Base-by-base conservation (phyloP, 2,888 invertebrate genomes). In the Phyllotreta striolata region DNA sequence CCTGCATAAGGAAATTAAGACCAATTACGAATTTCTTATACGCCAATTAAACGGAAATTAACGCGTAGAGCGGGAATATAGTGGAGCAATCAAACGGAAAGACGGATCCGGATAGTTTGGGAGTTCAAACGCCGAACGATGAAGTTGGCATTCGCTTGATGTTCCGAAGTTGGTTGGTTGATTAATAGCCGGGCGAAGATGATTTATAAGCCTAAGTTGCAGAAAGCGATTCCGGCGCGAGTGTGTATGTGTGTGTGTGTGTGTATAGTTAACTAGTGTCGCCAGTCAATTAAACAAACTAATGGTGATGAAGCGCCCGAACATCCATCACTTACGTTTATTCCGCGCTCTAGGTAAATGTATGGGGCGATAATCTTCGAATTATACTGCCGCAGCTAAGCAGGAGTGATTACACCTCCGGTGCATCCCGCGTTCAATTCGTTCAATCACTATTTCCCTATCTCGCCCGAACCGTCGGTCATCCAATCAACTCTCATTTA, bases 301-400 rank as follows among this genome's bases (percentile, higher is more conserved):
- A 60, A 60, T 60, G 60, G 60, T 60, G 60, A 60, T 60, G 60
- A 60, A 60, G 60, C 60, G 44, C 60, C n/a, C 4, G 54, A 37
- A 44, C 60, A 60, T 60, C 60, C 52, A 60, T 60, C 60, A 60
- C 60, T 60, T 60, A 60, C 60, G 60, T 60, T 60, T 60, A 60
- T 60, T 60, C 60, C 24, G 35, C 43, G 60, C 2, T 43, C 60
- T 38, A 60, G 54, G 60, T 60, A 54, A 60, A 60, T 60, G 60
- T 60, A 60, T 52, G 44, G 24, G 60, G 52, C 60, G 60, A 60
- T 60, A 60, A 60, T 60, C 60, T 60, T 60, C 44, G 13, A 60
- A 60, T 52, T 60, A 24, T 24, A 60, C 43, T 52, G 10, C 60
- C 43, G 8, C 43, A 43, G 34, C 38, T 60, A 60, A 60, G 44